Conservation (phyloP, 2,113 vertebrate genomes). For the Indicator indicator region DNA sequence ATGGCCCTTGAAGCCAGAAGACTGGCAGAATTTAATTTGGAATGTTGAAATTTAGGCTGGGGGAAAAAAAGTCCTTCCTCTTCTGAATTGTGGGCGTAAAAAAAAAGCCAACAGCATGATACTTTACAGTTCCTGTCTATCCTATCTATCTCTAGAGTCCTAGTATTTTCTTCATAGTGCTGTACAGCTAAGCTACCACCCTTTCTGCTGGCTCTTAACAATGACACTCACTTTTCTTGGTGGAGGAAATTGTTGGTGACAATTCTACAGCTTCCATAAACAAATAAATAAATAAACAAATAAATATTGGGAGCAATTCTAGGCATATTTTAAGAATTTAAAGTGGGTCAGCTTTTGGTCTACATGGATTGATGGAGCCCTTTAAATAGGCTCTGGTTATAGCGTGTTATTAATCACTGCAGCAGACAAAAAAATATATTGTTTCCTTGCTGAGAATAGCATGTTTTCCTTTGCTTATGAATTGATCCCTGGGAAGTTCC, state of each 20-base stretch:
- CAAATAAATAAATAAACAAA: rapidly evolving
- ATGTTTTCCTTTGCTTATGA: constrained; percentile 75
- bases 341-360: constrained; percentile 54
- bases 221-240: background rate
- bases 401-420: constrained; percentile 63
- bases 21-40: background rate
- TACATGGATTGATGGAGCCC: constrained; percentile 47
- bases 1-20: background rate
- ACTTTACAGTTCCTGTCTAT: background rate
- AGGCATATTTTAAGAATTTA: background rate
- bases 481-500: constrained; percentile 68
- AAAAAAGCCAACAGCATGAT: background rate
- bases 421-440: constrained; percentile 54
- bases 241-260: background rate
- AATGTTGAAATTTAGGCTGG: background rate
- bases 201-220: background rate
- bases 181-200: background rate
- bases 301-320: background rate
- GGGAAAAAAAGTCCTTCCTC: background rate
- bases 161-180: background rate
- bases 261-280: background rate
- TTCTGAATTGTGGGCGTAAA: background rate
- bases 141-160: background rate
- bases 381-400: constrained; percentile 57
- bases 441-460: constrained; percentile 75